A percentile compares a stretch with the other conserved stretches of the same genome.
phyloP scores from a whole-genome alignment of 2,113 vertebrate genomes.

The Danio rerio region GRCz12tu NC_133199.1:42481501-42482000 shows the following conservation, averaged over 20 bases:
- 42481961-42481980: slow-evolving; percentile 14
- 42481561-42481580: too few species aligned
- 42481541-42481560: too few species aligned
- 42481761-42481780: neutral
- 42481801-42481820: slow-evolving; percentile 23
- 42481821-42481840: neutral
- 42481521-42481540: too few species aligned
- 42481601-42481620: too few species aligned
- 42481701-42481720: neutral
- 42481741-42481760: neutral
- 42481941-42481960: slow-evolving; percentile 8
- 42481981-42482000: slow-evolving; percentile 31
- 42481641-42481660: too few species aligned
- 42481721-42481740: neutral
- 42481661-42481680: neutral
- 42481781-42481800: neutral
- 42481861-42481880: neutral
- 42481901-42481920: slow-evolving; percentile 21
- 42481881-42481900: slow-evolving; percentile 30
- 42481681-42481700: neutral
- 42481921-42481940: neutral
- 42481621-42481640: too few species aligned
- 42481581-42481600: too few species aligned
- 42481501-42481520: too few species aligned
- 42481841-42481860: slow-evolving; percentile 16